These are phyloP conservation scores for Caranx ignobilis DNA, from an alignment of 2,113 vertebrate species.

Conservation along the genomic window DNA sequence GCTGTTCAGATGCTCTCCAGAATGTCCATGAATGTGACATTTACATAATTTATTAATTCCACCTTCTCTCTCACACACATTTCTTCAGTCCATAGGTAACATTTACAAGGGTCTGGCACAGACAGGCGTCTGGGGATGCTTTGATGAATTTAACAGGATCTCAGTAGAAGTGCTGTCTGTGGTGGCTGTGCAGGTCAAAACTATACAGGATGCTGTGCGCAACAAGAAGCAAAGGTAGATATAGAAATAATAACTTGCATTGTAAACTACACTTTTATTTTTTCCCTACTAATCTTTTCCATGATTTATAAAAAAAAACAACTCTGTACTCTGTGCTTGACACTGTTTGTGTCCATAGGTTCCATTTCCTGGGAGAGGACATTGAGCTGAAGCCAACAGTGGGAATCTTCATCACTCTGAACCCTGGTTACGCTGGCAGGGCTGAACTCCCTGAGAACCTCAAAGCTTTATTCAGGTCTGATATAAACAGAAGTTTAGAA, in stretches of 20 bases:
- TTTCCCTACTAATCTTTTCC: conserved; percentile 2
- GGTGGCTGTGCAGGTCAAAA: conserved; percentile 85
- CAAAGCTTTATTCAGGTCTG: conserved; percentile 83
- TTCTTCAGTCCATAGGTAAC: conserved; percentile 81
- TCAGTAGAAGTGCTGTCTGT: conserved; percentile 85
- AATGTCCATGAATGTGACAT: neutral
- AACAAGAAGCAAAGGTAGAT: conserved; percentile 85
- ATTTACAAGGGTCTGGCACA: conserved; percentile 86
- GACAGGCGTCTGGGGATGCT: conserved; percentile 83
- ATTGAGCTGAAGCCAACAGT: conserved; percentile 83
- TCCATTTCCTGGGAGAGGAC: conserved; percentile 81
- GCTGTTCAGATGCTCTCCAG: neutral
- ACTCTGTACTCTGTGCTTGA: neutral
- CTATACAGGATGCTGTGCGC: conserved; percentile 82
- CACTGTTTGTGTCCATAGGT: conserved; percentile 67
- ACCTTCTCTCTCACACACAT: neutral
- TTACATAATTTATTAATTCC: neutral
- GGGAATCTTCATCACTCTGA: conserved; percentile 87
- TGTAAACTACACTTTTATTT: neutral
- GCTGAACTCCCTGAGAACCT: conserved; percentile 86
- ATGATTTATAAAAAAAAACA: neutral
- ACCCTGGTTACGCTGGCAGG: conserved; percentile 85
- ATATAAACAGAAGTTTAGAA: neutral
- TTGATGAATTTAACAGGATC: conserved; percentile 86
- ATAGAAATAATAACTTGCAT: neutral